Percentiles rank a stretch among this genome's conserved stretches.
These are phyloP conservation scores for Podarcis siculus DNA, from an alignment of 2,797 vertebrate genomes.

Conservation along the genomic window DNA sequence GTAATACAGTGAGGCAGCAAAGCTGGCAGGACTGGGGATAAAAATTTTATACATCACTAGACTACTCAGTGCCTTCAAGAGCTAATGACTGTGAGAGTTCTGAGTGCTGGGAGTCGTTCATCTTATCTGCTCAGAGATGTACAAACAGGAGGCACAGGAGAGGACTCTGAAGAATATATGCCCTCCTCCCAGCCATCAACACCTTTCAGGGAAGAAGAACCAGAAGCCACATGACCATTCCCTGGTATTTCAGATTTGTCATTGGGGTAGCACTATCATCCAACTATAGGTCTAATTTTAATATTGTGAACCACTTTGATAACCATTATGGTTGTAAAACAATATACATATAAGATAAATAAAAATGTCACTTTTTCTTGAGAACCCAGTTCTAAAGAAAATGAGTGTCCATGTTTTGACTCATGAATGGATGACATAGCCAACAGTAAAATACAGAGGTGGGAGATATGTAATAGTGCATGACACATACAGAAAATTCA, in stretches of 20 bases:
- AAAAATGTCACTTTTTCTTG: not conserved
- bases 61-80: not conserved
- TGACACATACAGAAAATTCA: not conserved
- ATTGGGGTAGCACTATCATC: not conserved
- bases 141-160: not conserved
- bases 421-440: accelerated
- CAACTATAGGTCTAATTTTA: not conserved
- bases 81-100: not conserved
- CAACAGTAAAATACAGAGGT: accelerated
- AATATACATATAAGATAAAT: not conserved
- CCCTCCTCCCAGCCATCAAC: not conserved
- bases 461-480: not conserved
- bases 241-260: not conserved
- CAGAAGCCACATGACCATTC: not conserved
- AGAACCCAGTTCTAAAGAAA: conserved; percentile 12
- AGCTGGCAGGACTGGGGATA: not conserved
- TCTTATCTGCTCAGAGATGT: not conserved
- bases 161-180: not conserved
- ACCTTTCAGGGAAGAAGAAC: not conserved
- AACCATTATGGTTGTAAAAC: not conserved
- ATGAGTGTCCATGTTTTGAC: accelerated
- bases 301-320: not conserved
- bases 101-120: not conserved
- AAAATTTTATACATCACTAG: not conserved
- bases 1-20: accelerated